Percentiles rank a stretch among this genome's conserved stretches.
These are phyloP conservation scores for Petromus typicus DNA, from an alignment of 2,113 vertebrate genomes.

Conservation along the genomic window DNA sequence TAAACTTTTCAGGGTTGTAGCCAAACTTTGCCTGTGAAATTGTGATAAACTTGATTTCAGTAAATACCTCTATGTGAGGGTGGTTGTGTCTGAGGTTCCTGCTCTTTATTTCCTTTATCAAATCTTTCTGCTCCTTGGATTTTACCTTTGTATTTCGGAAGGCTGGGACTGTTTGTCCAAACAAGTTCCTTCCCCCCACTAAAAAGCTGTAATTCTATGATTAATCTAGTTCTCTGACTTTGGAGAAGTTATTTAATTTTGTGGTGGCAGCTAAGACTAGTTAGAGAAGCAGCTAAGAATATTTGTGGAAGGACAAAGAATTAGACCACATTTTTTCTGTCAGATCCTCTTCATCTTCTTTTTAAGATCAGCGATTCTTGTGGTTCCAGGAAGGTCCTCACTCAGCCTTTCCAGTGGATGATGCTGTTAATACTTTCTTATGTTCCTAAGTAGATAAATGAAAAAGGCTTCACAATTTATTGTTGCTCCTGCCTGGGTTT, in stretches of 20 bases:
- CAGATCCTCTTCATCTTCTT: background rate
- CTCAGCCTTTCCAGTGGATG: background rate
- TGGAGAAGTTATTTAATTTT: conserved; percentile 34
- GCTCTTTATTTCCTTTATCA: background rate
- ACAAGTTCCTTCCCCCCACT: background rate
- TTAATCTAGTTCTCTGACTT: background rate
- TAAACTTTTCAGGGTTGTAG: background rate
- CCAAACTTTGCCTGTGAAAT: background rate
- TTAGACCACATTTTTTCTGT: background rate
- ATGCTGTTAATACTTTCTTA: background rate
- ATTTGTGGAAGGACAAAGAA: background rate
- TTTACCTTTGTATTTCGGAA: background rate
- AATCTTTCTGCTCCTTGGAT: background rate
- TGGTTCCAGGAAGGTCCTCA: background rate
- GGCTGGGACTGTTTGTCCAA: background rate
- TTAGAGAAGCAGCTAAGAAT: background rate
- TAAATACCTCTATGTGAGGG: background rate
- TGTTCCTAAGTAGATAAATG: background rate
- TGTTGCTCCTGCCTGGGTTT: background rate
- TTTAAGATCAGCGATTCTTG: background rate
- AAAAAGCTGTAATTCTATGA: background rate
- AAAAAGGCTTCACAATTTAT: background rate
- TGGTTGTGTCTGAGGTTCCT: background rate
- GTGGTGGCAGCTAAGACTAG: conserved; percentile 1
- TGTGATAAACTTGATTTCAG: background rate